phyloP scores from a whole-genome alignment of 92 coral and sea anemone genomes.

The Epizoanthus fatuus region DNA sequence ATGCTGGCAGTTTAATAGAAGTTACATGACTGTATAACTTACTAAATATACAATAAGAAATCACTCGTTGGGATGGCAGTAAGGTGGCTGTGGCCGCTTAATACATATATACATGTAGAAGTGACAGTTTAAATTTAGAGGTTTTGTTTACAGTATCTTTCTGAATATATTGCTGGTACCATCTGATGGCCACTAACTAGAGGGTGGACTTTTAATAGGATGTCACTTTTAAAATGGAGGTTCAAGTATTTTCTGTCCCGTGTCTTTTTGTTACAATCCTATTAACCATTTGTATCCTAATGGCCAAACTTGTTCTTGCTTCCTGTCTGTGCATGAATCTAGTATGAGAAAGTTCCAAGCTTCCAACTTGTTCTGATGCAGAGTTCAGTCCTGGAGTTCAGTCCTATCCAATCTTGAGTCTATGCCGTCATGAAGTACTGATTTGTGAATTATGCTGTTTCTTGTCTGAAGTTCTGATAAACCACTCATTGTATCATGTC shows the following conservation, averaged over 20 bases:
- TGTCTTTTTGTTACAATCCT: not conserved
- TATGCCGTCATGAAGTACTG: constrained; percentile 6
- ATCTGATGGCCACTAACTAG: no score
- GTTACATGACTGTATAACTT: no score
- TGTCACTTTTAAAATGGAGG: no score
- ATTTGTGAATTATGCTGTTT: constrained; percentile 24
- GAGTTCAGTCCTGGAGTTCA: constrained; percentile 14
- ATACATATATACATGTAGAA: no score
- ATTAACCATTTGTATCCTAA: not conserved
- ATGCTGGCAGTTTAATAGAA: no score
- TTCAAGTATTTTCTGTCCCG: not conserved
- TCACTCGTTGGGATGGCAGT: no score
- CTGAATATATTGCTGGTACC: no score
- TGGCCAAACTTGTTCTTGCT: constrained; percentile 14
- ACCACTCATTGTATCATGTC: not conserved
- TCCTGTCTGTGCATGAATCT: constrained; percentile 35
- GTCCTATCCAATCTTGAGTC: constrained; percentile 20
- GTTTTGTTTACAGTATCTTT: no score
- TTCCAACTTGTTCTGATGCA: constrained; percentile 40
- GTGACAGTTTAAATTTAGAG: no score
- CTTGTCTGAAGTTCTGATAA: constrained; percentile 12
- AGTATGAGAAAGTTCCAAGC: constrained; percentile 39
- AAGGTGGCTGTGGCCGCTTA: no score
- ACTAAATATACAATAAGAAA: no score
- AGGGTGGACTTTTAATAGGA: no score